phyloP scores from a whole-genome alignment of 1,140 invertebrate species.

The Lasioglossum albipes region DNA sequence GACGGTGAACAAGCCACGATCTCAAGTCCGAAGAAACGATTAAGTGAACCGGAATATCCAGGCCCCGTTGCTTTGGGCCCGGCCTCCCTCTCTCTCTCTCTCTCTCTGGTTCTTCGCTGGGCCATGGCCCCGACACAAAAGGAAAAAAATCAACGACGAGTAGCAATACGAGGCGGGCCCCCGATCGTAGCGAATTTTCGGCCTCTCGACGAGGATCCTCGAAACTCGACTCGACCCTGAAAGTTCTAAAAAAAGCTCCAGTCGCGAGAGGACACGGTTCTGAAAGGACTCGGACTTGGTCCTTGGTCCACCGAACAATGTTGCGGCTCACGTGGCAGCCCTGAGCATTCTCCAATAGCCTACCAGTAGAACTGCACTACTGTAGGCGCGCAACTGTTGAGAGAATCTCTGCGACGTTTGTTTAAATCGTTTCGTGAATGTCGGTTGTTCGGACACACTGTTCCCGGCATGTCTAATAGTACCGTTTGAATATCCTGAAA shows the following conservation, averaged over 20 bases:
- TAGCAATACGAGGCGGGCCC: slow-evolving; percentile 1
- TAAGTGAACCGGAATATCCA: slow-evolving; percentile 72
- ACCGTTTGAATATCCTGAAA: no score
- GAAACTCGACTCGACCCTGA: no score
- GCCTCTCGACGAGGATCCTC: slow-evolving; percentile 9
- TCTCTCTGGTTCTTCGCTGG: slow-evolving; percentile 18
- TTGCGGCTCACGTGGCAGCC: neutral
- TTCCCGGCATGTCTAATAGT: no score
- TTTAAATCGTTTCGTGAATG: no score
- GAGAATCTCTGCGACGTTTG: no score
- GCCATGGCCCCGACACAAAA: neutral
- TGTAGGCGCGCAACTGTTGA: no score
- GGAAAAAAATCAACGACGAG: neutral
- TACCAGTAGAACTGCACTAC: no score
- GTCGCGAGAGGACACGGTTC: neutral
- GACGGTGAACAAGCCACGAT: neutral
- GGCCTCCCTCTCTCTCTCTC: slow-evolving; percentile 3
- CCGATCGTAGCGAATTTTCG: slow-evolving; percentile 34
- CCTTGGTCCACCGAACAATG: neutral
- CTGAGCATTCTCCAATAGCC: no score
- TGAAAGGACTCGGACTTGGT: neutral
- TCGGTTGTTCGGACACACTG: no score
- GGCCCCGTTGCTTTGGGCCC: slow-evolving; percentile 68
- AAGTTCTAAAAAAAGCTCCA: neutral
- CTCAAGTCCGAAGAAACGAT: slow-evolving; percentile 67